Conservation (phyloP, 2,797 vertebrate genomes). For the Phalanger gymnotis region DNA sequence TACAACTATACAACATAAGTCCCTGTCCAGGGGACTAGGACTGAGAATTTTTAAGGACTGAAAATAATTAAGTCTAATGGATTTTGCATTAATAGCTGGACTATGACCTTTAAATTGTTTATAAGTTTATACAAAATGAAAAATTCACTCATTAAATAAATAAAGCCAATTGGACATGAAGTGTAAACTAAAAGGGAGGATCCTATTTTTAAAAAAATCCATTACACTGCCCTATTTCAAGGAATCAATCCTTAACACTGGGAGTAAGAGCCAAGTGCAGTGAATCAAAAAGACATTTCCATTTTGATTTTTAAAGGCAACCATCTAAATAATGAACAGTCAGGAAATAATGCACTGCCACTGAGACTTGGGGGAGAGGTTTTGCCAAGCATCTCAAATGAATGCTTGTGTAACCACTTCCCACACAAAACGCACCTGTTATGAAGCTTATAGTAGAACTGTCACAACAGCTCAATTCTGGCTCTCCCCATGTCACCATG, state of each 20-base stretch:
- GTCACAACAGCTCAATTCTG: conserved; percentile 94
- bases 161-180: not conserved
- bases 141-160: not conserved
- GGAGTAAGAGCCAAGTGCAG: not conserved
- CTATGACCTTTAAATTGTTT: conserved; percentile 25
- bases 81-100: not conserved
- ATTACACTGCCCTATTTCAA: not conserved
- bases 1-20: not conserved
- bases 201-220: not conserved
- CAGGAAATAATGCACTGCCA: not conserved
- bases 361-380: not conserved
- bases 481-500: conserved; percentile 97
- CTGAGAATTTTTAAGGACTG: not conserved
- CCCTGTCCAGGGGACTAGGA: not conserved
- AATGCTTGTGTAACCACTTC: rapidly evolving
- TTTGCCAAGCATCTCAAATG: not conserved
- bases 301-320: not conserved
- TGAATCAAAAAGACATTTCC: conserved; percentile 3
- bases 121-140: conserved; percentile 23
- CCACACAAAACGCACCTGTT: conserved; percentile 87
- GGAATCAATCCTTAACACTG: not conserved
- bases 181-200: not conserved
- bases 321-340: conserved; percentile 23
- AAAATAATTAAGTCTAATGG: not conserved
- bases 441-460: conserved; percentile 93